Evolutionary conservation across 2,797 vertebrate genomes (phyloP).

Genomic region (Capromys pilorides): DNA sequence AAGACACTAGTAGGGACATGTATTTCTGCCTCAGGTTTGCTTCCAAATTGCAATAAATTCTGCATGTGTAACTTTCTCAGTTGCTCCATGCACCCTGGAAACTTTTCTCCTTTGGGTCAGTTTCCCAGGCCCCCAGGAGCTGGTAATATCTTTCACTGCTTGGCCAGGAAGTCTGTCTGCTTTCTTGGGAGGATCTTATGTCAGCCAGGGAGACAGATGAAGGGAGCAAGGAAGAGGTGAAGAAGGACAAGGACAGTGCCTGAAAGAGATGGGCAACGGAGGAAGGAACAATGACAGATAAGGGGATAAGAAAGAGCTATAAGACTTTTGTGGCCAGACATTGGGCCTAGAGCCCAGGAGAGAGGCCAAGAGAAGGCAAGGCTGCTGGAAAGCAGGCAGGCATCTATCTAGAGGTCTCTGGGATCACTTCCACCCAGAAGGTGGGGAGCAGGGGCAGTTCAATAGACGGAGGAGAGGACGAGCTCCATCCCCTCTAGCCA

Average conservation of each 20-base stretch:
- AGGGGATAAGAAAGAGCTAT: not conserved
- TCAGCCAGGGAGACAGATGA: not conserved
- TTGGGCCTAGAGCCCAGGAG: constrained; percentile 61
- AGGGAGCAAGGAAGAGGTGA: constrained; percentile 3
- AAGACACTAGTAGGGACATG: not conserved
- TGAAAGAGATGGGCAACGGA: constrained; percentile 28
- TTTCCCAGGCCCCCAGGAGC: not conserved
- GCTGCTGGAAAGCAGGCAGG: not conserved
- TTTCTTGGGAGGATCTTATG: not conserved
- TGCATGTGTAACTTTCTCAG: not conserved
- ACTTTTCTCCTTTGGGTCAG: no score
- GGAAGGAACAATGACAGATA: constrained; percentile 69
- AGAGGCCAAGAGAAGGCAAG: constrained; percentile 20
- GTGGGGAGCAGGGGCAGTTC: not conserved
- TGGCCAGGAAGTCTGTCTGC: not conserved
- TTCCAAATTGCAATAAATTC: not conserved
- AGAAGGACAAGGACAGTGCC: constrained; percentile 63
- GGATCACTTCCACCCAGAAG: not conserved
- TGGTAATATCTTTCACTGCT: not conserved
- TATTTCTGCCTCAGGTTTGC: not conserved
- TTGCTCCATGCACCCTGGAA: accelerated
- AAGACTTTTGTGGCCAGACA: constrained; percentile 27
- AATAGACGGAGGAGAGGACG: not conserved
- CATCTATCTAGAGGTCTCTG: not conserved
- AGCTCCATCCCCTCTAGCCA: not conserved